Evolutionary conservation across 1,140 invertebrate species (phyloP).

Genomic region (Orchesella cincta): DNA sequence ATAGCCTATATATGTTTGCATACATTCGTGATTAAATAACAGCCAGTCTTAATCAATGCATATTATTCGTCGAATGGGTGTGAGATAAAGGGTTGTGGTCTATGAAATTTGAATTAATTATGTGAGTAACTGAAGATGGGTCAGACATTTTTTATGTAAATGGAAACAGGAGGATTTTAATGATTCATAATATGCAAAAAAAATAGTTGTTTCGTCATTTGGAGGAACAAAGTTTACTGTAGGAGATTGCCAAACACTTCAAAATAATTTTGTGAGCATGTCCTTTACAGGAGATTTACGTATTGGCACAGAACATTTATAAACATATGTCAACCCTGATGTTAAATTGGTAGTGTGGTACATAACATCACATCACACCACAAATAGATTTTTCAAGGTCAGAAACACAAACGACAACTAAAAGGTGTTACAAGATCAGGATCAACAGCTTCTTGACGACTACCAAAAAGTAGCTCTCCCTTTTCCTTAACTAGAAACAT

Average conservation of each 20-base stretch:
- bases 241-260: neutral
- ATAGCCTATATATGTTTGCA: too few relatives aligned
- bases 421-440: neutral
- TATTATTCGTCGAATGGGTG: neutral
- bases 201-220: too few relatives aligned
- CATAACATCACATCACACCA: too few relatives aligned
- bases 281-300: too few relatives aligned
- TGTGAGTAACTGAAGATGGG: neutral
- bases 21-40: neutral
- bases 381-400: neutral
- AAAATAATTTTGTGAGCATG: too few relatives aligned
- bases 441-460: too few relatives aligned
- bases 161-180: neutral
- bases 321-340: too few relatives aligned
- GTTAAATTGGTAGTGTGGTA: too few relatives aligned
- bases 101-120: neutral
- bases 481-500: too few relatives aligned
- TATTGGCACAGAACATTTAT: too few relatives aligned
- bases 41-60: neutral
- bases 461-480: too few relatives aligned
- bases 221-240: neutral
- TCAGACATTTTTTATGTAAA: neutral
- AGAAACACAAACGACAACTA: neutral
- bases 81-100: neutral
- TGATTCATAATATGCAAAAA: neutral